These are phyloP conservation scores for Cephalopterus ornatus DNA, from an alignment of 2,113 vertebrate genomes.

Conservation along the genomic window DNA sequence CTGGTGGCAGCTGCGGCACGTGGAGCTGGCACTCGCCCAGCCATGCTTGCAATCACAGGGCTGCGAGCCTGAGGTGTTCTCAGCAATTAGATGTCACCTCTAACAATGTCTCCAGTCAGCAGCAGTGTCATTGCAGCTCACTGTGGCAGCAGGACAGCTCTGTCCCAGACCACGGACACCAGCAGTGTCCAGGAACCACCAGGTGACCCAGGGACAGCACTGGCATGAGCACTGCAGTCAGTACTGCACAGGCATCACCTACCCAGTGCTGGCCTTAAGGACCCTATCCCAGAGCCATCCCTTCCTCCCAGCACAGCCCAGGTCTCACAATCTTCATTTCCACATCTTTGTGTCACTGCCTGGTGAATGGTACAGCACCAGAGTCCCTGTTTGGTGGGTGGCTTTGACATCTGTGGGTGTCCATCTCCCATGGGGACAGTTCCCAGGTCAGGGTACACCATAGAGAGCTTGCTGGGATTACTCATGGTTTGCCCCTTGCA, in stretches of 20 bases:
- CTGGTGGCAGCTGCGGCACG: accelerated
- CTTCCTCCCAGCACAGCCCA: not conserved
- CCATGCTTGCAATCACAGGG: not conserved
- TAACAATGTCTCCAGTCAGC: not conserved
- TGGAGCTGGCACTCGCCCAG: not conserved
- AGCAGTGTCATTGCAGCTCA: not conserved
- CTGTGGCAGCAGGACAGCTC: not conserved
- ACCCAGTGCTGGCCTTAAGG: not conserved
- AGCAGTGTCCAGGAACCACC: not conserved
- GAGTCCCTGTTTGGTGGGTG: not conserved
- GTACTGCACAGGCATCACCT: accelerated
- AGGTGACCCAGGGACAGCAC: accelerated
- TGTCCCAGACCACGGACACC: not conserved
- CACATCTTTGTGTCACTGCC: accelerated
- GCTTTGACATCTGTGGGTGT: not conserved
- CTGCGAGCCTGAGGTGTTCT: not conserved
- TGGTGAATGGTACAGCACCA: accelerated
- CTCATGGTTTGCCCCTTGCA: accelerated
- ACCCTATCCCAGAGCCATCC: not conserved
- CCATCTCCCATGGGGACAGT: not conserved
- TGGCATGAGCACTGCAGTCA: accelerated
- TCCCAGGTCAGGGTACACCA: not conserved
- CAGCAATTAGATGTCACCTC: not conserved
- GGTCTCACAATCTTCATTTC: not conserved
- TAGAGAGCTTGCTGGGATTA: accelerated